Evolutionary conservation across 2,797 vertebrate genomes (phyloP), one percentile per base, ranked within the genome.

Genomic region (Dryobates pubescens): DNA sequence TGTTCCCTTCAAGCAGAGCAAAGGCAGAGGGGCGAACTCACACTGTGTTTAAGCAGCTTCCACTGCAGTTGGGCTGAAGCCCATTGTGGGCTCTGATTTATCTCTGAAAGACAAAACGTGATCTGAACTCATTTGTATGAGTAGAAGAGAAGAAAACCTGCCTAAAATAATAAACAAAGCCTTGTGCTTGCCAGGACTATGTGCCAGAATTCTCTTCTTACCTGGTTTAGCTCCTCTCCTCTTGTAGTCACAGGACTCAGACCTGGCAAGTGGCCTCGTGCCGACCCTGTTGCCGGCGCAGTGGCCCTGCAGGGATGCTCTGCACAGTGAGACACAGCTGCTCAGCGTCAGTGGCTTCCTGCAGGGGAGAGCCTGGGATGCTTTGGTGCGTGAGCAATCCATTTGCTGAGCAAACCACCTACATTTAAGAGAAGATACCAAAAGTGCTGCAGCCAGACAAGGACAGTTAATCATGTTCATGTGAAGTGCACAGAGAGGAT

Each of bases 1-100:
- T 18, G 22, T 63, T 70, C 88, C 72, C 84, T 92, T 77, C 77
- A 86, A 78, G 57, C 67, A 57, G 86, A 90, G 89, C 85, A 96
- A 96, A 95, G 94, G 88, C 88, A 75, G 69, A 88, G 75, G 63
- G 76, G 81, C 22, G 80, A 85, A 95, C 93, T 90, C 73, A 58
- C 87, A 57, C 79, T 70, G 87, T 93, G 89, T 94, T 95, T 94
- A 88, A 94, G 95, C 90, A 93, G 82, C 76, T 93, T 90, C 79
- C 79, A 91, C 68, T 43, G 67, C 57, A 65, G 36, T 71, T 75
- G 78, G 79, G 59, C 72, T 36, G 80, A 41, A 80, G 87, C 89
- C 72, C 11, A 17, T 73, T 88, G 17, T 0, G 18, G 47, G 67
- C 41, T 94, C 86, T 59, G 69, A 86, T 86, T 94, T 94, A 86